Conservation (phyloP, 23 tunicate species). For the Diplosoma virens region DNA sequence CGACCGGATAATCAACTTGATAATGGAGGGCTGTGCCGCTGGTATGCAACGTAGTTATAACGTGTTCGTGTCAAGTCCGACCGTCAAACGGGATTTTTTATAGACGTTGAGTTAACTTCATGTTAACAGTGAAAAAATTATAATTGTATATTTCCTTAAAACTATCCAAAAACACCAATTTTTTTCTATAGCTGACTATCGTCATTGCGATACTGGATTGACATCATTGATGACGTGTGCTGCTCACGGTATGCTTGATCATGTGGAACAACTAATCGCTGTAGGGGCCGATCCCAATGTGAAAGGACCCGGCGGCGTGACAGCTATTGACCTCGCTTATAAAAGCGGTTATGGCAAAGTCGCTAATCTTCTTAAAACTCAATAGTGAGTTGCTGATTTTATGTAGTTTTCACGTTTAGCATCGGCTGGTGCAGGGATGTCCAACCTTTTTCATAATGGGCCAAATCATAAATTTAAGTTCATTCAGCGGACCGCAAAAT, state of each 20-base stretch:
- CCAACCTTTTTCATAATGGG: no score
- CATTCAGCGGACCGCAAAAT: no score
- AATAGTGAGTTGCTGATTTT: no score
- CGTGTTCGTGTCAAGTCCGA: no score
- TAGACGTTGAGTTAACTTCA: neutral
- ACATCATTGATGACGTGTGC: constrained; percentile 75
- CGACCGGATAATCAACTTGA: constrained; percentile 45
- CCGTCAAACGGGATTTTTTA: no score
- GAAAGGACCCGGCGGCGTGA: constrained; percentile 44
- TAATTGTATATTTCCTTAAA: neutral
- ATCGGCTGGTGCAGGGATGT: neutral
- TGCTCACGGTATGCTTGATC: constrained; percentile 47
- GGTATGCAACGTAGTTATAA: constrained; percentile 12
- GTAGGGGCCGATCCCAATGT: constrained; percentile 58
- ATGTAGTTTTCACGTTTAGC: no score
- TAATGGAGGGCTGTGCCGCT: constrained; percentile 44
- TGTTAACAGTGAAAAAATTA: neutral
- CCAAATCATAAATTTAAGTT: no score
- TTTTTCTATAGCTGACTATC: constrained; percentile 44
- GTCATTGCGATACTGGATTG: constrained; percentile 71
- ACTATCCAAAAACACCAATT: no score
- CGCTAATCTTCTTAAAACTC: constrained; percentile 23
- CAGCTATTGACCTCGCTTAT: constrained; percentile 55
- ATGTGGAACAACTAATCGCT: constrained; percentile 46
- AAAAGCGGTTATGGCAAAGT: constrained; percentile 47